Evolutionary conservation across 2,113 vertebrate species (phyloP), one percentile per base, ranked within the genome.

Genomic region (Scortum barcoo): DNA sequence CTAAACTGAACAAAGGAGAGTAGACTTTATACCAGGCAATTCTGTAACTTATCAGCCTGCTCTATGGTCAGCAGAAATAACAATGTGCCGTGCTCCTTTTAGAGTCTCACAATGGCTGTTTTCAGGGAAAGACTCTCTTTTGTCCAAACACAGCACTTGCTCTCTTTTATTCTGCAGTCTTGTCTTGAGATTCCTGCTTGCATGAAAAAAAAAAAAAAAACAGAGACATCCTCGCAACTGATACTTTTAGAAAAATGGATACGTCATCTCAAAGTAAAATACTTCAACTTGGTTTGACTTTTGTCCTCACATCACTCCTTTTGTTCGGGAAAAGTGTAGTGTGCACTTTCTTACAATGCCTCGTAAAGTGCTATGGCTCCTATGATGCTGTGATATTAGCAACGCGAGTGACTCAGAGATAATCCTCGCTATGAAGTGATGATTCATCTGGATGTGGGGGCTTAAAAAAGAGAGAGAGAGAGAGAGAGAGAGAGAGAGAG

Each of bases 21-120:
- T 3, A 33, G 62, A 61, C 58, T 81, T 75, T 58, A 71, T 63
- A 58, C 42, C 2, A 13, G 28, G 26, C 66, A 46, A 17, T 78
- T 85, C 72, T 77, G 65, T 28, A 68, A 42, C 46, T 75, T 76
- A 72, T 65, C 16, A 57, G 51, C 50, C 22, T 0, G 0, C 22
- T 75, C 33, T 76, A 24, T 57, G 38, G 71, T 93, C 88, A 90
- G 88, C 90, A 89, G 84, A 88, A 87, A 85, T 78, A 85, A 87
- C 71, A 85, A 83, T 65, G 48, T 28, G 20, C 4, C 48, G 0
- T 36, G 60, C 36, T 24, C 66, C 28, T 54, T 76, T 85, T 20
- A 48, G 30, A 76, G 14, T 40, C 81, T 81, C 53, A 80, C 50
- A 88, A 73, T 77, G 62, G 81, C 40, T 10, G 48, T 11, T 72